phyloP scores from a whole-genome alignment of 2,113 vertebrate genomes.

The Tyrannus savana region DNA sequence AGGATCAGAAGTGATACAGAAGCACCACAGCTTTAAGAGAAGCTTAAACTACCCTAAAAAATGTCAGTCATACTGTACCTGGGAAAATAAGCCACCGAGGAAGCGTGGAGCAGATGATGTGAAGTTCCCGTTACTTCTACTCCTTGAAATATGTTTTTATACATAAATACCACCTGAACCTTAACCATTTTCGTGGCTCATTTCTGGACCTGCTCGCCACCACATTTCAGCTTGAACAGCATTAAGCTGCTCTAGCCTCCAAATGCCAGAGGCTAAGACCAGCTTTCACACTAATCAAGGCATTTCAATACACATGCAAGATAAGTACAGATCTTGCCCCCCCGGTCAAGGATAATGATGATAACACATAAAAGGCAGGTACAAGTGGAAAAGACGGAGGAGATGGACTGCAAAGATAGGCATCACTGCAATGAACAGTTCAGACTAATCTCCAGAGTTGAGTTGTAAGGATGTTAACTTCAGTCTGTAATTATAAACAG shows the following conservation, averaged over 20 bases:
- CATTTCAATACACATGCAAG: not conserved
- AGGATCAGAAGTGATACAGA: not conserved
- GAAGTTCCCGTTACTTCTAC: not conserved
- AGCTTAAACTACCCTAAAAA: not conserved
- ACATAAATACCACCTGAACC: not conserved
- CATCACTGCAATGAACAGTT: not conserved
- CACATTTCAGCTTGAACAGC: not conserved
- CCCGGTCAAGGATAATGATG: not conserved
- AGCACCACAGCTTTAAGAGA: not conserved
- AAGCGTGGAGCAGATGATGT: fast-evolving
- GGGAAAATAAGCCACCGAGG: not conserved
- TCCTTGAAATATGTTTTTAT: not conserved
- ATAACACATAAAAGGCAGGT: not conserved
- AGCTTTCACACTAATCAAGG: not conserved
- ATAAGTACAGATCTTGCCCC: not conserved
- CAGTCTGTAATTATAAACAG: not conserved
- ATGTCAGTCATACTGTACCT: not conserved
- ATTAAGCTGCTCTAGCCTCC: not conserved
- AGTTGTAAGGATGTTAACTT: not conserved
- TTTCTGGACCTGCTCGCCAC: not conserved
- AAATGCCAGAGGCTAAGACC: not conserved
- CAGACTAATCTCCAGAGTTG: not conserved
- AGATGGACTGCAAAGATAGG: not conserved
- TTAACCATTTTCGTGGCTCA: not conserved
- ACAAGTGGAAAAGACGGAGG: not conserved